Percentiles rank a stretch among this genome's conserved stretches.
phyloP scores from a whole-genome alignment of 2,888 invertebrate genomes.

The Stenoptilia bipunctidactyla region DNA sequence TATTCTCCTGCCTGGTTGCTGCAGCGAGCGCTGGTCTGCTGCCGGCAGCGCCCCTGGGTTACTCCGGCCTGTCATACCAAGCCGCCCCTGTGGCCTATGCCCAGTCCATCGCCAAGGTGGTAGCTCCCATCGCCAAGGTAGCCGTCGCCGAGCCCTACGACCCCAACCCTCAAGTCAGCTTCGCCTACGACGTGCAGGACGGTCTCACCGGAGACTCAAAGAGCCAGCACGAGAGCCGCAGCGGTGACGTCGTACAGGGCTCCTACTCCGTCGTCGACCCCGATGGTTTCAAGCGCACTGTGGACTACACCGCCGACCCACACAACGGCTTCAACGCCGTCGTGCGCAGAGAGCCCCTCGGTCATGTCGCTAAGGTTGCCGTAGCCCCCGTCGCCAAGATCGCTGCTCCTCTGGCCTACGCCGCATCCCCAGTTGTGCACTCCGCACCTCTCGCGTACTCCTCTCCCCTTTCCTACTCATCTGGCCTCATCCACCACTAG shows the following conservation, averaged over 20 bases:
- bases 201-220: conserved; percentile 53
- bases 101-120: conserved; percentile 39
- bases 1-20: conserved; percentile 42
- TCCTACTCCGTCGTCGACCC: conserved; percentile 50
- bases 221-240: conserved; percentile 32
- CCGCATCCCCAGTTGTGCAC: conserved; percentile 15
- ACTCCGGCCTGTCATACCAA: conserved; percentile 23
- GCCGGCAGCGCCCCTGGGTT: conserved; percentile 16
- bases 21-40: conserved; percentile 32
- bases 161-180: conserved; percentile 24
- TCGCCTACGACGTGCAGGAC: conserved; percentile 51
- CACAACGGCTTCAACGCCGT: conserved; percentile 27
- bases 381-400: conserved; percentile 19
- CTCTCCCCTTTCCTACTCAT: not conserved
- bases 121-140: conserved; percentile 27
- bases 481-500: not conserved
- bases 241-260: conserved; percentile 40
- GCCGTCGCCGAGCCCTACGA: conserved; percentile 18
- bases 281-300: conserved; percentile 48
- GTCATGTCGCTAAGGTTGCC: conserved; percentile 13
- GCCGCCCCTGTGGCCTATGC: conserved; percentile 24
- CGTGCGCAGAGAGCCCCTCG: not conserved
- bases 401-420: conserved; percentile 13
- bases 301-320: conserved; percentile 50
- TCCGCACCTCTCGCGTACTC: conserved; percentile 13